phyloP scores from a whole-genome alignment of 2,888 invertebrate species.

The Rhingia campestris region DNA sequence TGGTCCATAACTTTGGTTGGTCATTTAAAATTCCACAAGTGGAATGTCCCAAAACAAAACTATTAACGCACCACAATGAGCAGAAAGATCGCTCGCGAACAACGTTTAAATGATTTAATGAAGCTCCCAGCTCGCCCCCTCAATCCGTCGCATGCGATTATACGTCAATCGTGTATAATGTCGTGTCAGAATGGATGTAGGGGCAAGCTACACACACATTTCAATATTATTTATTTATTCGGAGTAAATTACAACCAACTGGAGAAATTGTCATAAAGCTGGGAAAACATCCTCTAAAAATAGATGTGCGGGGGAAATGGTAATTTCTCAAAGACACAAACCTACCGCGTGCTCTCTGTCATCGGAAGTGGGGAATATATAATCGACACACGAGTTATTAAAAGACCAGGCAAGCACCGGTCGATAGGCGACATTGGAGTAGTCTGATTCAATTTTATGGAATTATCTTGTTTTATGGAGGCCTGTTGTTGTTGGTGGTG shows the following conservation, averaged over 20 bases:
- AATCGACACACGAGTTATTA: constrained; percentile 40
- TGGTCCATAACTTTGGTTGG: constrained; percentile 21
- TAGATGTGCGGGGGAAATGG: too few species aligned
- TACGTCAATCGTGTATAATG: constrained; percentile 31
- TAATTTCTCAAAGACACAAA: too few species aligned
- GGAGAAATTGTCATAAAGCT: too few species aligned
- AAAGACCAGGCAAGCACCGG: constrained; percentile 17
- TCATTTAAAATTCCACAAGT: constrained; percentile 26
- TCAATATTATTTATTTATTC: too few species aligned
- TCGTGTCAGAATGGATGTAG: not conserved
- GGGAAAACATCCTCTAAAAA: too few species aligned
- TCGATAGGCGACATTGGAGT: constrained; percentile 41
- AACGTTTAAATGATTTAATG: constrained; percentile 41
- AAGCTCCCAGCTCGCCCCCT: constrained; percentile 31
- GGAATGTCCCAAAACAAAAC: constrained; percentile 46
- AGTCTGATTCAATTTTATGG: constrained; percentile 46
- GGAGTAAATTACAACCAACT: too few species aligned
- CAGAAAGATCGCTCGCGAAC: constrained; percentile 15
- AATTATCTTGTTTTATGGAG: constrained; percentile 4
- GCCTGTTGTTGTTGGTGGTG: not conserved
- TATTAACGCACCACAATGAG: constrained; percentile 34
- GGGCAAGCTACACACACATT: not conserved
- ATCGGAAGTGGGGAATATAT: constrained; percentile 48
- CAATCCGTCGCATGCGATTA: constrained; percentile 1
- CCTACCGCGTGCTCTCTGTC: constrained; percentile 15